Evolutionary conservation across 2,113 vertebrate genomes (phyloP).

Genomic region (Thinocorus orbignyianus): DNA sequence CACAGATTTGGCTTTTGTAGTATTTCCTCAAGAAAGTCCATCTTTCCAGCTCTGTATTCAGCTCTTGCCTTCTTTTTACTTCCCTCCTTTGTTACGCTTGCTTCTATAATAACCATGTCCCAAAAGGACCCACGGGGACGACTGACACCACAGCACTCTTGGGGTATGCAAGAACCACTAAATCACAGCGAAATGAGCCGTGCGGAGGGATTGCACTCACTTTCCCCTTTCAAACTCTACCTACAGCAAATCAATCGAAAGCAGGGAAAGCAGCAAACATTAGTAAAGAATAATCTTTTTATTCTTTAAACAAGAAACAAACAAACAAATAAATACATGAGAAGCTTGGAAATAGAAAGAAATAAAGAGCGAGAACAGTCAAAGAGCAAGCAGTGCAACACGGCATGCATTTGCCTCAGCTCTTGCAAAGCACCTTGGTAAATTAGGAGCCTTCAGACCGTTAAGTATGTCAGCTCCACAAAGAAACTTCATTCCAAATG

Average conservation of each 20-base stretch:
- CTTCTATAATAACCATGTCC: neutral
- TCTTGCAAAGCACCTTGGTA: conserved; percentile 26
- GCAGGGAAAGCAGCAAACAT: conserved; percentile 37
- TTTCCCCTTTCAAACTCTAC: conserved; percentile 5
- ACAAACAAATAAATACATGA: neutral
- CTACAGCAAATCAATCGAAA: conserved; percentile 20
- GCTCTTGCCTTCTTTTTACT: neutral
- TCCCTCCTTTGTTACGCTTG: neutral
- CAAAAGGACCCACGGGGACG: neutral
- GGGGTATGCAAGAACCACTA: neutral
- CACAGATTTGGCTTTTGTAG: neutral
- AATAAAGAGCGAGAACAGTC: neutral
- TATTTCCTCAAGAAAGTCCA: conserved; percentile 1
- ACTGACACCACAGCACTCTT: neutral
- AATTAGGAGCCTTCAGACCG: neutral
- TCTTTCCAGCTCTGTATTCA: conserved; percentile 2
- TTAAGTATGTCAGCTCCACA: neutral
- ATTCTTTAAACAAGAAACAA: conserved; percentile 36
- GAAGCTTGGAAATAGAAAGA: conserved; percentile 20
- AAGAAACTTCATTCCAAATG: neutral
- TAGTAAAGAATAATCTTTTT: conserved; percentile 35
- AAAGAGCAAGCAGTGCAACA: conserved; percentile 42
- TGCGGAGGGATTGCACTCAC: neutral
- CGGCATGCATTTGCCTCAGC: conserved; percentile 42
- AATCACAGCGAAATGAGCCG: neutral